Evolutionary conservation across 2,113 vertebrate genomes (phyloP).

Genomic region (Micronisus gabar): DNA sequence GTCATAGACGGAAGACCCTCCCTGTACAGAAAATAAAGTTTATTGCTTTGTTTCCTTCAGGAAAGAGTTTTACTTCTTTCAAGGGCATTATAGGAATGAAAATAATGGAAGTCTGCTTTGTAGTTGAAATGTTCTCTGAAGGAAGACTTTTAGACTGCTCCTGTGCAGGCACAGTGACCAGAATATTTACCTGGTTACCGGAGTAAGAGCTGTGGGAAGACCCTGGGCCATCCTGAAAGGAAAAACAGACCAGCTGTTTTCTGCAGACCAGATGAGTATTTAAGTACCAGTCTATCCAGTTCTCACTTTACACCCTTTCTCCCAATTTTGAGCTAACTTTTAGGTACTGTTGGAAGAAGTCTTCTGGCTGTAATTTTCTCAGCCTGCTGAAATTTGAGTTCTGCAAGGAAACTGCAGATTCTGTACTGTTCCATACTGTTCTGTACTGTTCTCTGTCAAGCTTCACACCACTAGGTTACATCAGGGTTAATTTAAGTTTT

Average conservation of each 20-base stretch:
- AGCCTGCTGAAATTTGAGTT: not conserved
- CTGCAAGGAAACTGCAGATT: not conserved
- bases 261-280: not conserved
- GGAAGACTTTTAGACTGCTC: not conserved
- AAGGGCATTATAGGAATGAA: not conserved
- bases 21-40: not conserved
- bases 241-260: not conserved
- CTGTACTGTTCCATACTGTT: too few relatives aligned
- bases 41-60: not conserved
- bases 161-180: not conserved
- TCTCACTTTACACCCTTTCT: not conserved
- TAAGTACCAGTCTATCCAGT: not conserved
- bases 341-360: not conserved
- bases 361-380: not conserved
- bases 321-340: not conserved
- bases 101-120: not conserved
- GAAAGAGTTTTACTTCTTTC: not conserved
- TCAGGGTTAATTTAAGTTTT: not conserved
- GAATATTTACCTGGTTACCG: conserved; percentile 3
- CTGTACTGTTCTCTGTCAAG: not conserved
- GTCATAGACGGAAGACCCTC: not conserved
- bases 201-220: conserved; percentile 3
- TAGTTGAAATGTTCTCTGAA: not conserved
- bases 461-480: not conserved
- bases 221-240: not conserved